A percentile compares a stretch with the other conserved stretches of the same genome.
phyloP scores from a whole-genome alignment of 2,888 invertebrate genomes.

The Tethea ocularis region DNA sequence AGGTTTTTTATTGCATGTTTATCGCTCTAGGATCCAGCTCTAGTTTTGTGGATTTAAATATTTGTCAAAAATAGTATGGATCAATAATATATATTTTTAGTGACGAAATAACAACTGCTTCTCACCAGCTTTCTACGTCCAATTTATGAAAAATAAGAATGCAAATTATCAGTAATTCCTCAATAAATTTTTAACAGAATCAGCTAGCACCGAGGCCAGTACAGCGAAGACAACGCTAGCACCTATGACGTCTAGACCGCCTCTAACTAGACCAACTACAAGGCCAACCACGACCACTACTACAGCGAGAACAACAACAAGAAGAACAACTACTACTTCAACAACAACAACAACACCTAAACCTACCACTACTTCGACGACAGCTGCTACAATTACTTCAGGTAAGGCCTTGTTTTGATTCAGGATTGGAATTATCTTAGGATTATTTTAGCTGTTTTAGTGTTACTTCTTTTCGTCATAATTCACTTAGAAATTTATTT shows the following conservation, averaged over 20 bases:
- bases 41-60: too few species aligned
- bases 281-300: constrained; percentile 48
- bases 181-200: constrained; percentile 27
- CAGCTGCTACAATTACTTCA: constrained; percentile 27
- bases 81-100: too few species aligned
- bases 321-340: constrained; percentile 46
- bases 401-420: constrained; percentile 22
- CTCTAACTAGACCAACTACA: constrained; percentile 48
- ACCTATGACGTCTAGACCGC: constrained; percentile 72
- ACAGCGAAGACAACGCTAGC: constrained; percentile 69
- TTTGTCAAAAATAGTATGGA: too few species aligned
- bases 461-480: too few species aligned
- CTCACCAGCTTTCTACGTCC: too few species aligned
- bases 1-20: too few species aligned
- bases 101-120: too few species aligned
- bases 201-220: constrained; percentile 56
- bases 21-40: too few species aligned
- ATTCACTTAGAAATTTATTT: too few species aligned
- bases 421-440: neutral
- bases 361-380: constrained; percentile 45
- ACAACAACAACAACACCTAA: constrained; percentile 48
- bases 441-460: neutral
- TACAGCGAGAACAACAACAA: constrained; percentile 43
- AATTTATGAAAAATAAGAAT: too few species aligned
- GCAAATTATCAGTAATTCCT: neutral